Evolutionary conservation across 2,113 vertebrate genomes (phyloP).

Genomic region (Xyrauchen texanus): DNA sequence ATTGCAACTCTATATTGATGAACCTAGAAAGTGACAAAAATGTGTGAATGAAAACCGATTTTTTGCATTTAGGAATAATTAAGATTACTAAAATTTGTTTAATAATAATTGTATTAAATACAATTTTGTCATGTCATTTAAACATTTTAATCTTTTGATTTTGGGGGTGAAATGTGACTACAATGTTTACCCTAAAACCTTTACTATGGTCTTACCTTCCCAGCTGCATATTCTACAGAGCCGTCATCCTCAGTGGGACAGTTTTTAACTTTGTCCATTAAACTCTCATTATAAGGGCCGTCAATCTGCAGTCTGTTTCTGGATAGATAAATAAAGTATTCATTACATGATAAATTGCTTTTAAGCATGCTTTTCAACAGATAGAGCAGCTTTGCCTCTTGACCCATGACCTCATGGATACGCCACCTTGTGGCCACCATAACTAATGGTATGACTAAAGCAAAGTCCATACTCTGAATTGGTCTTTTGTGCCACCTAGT

Average conservation of each 20-base stretch:
- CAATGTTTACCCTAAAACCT: too few species aligned
- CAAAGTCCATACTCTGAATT: not conserved
- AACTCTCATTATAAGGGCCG: slow-evolving; percentile 88
- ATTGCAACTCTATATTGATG: slow-evolving; percentile 95
- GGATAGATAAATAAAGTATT: slow-evolving; percentile 8
- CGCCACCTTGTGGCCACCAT: not conserved
- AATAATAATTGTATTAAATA: too few species aligned
- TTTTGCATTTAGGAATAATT: too few species aligned
- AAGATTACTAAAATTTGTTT: too few species aligned
- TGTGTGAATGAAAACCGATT: too few species aligned
- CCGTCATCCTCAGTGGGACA: slow-evolving; percentile 86
- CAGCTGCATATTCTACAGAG: slow-evolving; percentile 84
- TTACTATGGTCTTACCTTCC: slow-evolving; percentile 77
- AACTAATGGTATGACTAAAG: not conserved
- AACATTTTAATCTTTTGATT: too few species aligned
- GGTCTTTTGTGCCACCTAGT: slow-evolving; percentile 64
- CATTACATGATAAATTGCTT: not conserved
- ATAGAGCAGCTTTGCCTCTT: not conserved
- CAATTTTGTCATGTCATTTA: too few species aligned
- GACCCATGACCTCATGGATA: not conserved
- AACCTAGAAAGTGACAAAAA: slow-evolving; percentile 73
- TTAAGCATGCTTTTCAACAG: too few species aligned
- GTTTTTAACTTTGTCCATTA: slow-evolving; percentile 89
- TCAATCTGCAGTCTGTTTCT: slow-evolving; percentile 88
- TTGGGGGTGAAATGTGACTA: too few species aligned